A percentile compares a stretch with the other conserved stretches of the same genome.
Conservation (phyloP, 1,140 invertebrate species). For the Drosophila guanche region DNA sequence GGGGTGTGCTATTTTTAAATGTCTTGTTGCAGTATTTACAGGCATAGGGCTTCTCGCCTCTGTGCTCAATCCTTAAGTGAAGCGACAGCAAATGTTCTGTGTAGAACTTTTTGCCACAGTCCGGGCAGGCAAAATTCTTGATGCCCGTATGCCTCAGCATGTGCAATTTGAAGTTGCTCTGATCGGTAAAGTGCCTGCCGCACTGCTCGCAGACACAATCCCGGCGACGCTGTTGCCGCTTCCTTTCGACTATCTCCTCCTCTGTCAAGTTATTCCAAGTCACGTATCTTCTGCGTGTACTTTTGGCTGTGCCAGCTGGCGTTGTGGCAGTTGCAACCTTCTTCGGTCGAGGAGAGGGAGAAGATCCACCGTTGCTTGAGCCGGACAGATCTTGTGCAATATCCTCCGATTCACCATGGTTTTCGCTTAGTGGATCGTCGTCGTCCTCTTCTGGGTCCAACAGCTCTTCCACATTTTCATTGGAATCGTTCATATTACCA, state of each 20-base stretch:
- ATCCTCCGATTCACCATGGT: background rate
- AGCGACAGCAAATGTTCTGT: constrained; percentile 58
- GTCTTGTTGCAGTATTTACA: constrained; percentile 57
- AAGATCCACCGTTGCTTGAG: background rate
- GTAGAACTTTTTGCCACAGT: constrained; percentile 53
- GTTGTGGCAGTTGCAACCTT: background rate
- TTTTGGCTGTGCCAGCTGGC: background rate
- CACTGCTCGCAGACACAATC: constrained; percentile 68
- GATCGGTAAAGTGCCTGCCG: constrained; percentile 61
- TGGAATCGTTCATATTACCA: background rate
- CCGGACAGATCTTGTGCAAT: constrained; percentile 27
- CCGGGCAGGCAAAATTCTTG: constrained; percentile 52
- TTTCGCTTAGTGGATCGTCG: background rate
- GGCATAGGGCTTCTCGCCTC: constrained; percentile 54
- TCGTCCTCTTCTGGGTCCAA: constrained; percentile 5
- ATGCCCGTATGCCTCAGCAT: constrained; percentile 62
- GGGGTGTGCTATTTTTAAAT: constrained; percentile 66
- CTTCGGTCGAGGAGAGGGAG: constrained; percentile 2
- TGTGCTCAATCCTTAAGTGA: constrained; percentile 55
- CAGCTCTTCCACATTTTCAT: background rate
- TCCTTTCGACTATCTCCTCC: constrained; percentile 48
- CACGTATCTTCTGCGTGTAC: constrained; percentile 28
- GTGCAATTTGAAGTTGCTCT: constrained; percentile 69
- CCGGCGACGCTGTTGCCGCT: constrained; percentile 51
- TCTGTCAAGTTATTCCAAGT: constrained; percentile 69